Percentiles rank a stretch among this genome's conserved stretches.
Evolutionary conservation across 2,113 vertebrate genomes (phyloP).

Genomic region (Mesembrinibis cayennensis): DNA sequence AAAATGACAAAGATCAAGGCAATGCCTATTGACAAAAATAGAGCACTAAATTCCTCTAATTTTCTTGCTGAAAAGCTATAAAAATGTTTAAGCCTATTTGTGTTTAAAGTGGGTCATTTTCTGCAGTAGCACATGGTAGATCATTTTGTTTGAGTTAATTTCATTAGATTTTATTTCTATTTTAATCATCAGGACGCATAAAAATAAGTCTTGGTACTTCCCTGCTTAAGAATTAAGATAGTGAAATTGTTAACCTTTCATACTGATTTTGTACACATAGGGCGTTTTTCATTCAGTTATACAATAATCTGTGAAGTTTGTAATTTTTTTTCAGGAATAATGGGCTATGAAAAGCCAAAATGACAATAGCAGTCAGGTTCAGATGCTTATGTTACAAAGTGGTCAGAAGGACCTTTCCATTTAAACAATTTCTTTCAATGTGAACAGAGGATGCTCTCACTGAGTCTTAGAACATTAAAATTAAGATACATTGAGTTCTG

Average conservation of each 20-base stretch:
- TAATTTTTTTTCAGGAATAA: not conserved
- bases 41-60: not conserved
- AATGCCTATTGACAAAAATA: not conserved
- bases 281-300: not conserved
- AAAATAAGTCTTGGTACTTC: not conserved
- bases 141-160: not conserved
- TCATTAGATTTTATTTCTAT: not conserved
- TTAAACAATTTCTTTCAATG: not conserved
- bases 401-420: not conserved
- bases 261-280: not conserved
- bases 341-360: not conserved
- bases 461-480: not conserved
- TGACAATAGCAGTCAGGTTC: no score
- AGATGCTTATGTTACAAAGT: not conserved
- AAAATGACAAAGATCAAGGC: not conserved
- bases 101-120: not conserved
- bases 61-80: not conserved
- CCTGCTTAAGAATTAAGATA: not conserved
- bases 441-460: not conserved
- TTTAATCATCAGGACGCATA: not conserved
- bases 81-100: not conserved
- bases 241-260: not conserved
- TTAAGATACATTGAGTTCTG: no score
- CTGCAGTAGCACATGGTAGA: not conserved
- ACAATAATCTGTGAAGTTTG: not conserved